phyloP scores from a whole-genome alignment of 2,113 vertebrate species.

The Rhea pennata region DNA sequence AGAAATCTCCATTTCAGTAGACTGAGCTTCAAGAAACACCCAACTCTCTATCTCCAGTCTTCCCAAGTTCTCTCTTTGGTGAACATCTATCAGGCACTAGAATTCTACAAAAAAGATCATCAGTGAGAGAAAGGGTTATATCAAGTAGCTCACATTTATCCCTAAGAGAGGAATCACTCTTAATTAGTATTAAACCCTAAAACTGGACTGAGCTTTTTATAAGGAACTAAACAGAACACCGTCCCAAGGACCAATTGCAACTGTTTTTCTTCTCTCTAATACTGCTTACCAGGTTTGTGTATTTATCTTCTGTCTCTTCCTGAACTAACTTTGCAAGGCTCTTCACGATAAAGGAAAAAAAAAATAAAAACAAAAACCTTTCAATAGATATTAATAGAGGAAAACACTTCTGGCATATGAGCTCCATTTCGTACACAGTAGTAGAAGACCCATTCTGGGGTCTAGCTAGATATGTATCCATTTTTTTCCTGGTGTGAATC shows the following conservation, averaged over 20 bases:
- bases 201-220: background rate
- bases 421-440: background rate
- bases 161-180: background rate
- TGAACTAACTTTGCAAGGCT: background rate
- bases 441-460: background rate
- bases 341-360: background rate
- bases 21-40: background rate
- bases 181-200: background rate
- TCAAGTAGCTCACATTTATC: background rate
- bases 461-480: background rate
- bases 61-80: background rate
- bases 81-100: background rate
- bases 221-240: accelerated
- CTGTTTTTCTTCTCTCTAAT: background rate
- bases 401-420: background rate
- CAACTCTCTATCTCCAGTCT: background rate
- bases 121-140: background rate
- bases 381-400: background rate
- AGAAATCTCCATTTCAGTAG: background rate
- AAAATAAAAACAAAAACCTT: background rate
- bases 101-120: background rate
- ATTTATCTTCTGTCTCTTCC: background rate
- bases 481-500: background rate
- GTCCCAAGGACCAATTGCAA: background rate
- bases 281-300: background rate